Evolutionary conservation across 2,113 vertebrate genomes (phyloP).

Genomic region (Laterallus jamaicensis): DNA sequence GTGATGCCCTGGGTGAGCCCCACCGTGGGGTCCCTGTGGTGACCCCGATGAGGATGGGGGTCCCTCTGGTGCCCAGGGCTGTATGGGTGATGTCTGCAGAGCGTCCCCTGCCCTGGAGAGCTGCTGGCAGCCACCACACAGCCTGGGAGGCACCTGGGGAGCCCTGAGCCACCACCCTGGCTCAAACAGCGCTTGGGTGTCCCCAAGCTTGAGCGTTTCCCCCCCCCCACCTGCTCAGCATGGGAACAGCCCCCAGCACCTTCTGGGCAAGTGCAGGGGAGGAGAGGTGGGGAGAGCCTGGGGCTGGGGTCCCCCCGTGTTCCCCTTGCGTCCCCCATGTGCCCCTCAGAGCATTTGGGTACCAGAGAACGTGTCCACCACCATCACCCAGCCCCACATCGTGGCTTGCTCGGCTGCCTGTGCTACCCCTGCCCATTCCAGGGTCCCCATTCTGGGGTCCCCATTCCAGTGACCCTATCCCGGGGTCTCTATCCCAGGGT

Average conservation of each 20-base stretch:
- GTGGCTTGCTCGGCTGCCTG: not conserved
- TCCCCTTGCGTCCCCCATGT: rapidly evolving
- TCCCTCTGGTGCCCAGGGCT: not conserved
- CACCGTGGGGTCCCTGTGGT: not conserved
- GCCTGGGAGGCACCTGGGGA: not conserved
- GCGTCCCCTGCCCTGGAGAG: not conserved
- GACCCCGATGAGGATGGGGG: too few relatives aligned
- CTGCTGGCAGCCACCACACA: rapidly evolving
- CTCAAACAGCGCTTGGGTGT: rapidly evolving
- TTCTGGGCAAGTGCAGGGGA: rapidly evolving
- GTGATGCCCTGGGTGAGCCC: rapidly evolving
- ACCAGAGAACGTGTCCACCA: rapidly evolving
- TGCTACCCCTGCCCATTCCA: not conserved
- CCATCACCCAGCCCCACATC: not conserved
- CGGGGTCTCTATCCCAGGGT: not conserved
- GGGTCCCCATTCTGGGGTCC: not conserved
- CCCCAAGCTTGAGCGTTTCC: not conserved
- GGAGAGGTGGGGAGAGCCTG: rapidly evolving
- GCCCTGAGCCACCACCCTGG: not conserved
- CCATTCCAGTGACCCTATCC: not conserved
- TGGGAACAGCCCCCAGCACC: rapidly evolving
- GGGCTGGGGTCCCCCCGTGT: not conserved
- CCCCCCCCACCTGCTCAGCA: not conserved
- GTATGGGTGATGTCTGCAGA: not conserved
- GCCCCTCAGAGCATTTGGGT: not conserved